These are phyloP conservation scores for Stichodactyla mertensii DNA, from an alignment of 64 coral and sea anemone species.

Conservation along the genomic window DNA sequence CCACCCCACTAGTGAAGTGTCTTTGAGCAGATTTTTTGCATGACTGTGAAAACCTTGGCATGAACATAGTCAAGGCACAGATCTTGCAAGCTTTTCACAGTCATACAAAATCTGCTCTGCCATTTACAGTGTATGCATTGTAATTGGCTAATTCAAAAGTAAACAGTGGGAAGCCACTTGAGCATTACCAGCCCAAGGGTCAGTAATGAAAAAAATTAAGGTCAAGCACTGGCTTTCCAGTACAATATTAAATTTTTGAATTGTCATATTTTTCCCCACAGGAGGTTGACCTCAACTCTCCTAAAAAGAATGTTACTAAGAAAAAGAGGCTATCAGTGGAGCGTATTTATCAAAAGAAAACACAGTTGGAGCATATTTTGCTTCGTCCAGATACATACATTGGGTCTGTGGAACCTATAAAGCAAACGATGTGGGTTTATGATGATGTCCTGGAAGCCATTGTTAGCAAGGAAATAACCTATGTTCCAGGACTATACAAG, in stretches of 20 bases:
- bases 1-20: no score
- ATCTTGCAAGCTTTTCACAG: no score
- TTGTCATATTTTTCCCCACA: conserved; percentile 15
- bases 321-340: conserved; percentile 94
- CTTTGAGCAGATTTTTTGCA: no score
- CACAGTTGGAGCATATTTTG: conserved; percentile 91
- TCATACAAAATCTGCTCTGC: no score
- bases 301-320: conserved; percentile 40
- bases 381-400: conserved; percentile 95
- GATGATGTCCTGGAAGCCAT: conserved; percentile 70
- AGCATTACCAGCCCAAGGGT: no score
- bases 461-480: conserved; percentile 80
- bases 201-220: no score
- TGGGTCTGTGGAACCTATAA: conserved; percentile 91
- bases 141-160: no score
- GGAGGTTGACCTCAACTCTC: conserved; percentile 72
- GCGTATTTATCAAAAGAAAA: conserved; percentile 97
- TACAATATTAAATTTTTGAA: neutral
- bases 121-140: no score
- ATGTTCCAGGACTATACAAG: conserved; percentile 97
- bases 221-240: no score
- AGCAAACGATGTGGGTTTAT: conserved; percentile 93
- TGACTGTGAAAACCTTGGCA: no score
- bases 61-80: no score
- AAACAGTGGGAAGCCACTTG: no score